Evolutionary conservation across 2,888 invertebrate species (phyloP).

Genomic region (Mesodorylaimus sp.): DNA sequence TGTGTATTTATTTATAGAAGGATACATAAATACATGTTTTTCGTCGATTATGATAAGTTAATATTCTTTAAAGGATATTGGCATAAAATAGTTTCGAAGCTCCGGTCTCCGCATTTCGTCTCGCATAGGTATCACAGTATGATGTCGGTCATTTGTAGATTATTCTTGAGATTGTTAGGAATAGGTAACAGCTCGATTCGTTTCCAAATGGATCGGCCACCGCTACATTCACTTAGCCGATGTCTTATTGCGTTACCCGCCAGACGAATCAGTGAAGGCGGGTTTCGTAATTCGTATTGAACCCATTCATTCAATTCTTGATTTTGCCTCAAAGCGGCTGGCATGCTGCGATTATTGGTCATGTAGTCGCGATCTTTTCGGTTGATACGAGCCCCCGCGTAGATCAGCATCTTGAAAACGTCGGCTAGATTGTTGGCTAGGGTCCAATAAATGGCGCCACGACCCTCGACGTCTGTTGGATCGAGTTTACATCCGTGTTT

Average conservation of each 20-base stretch:
- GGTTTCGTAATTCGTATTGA: conserved; percentile 1
- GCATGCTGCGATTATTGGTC: neutral
- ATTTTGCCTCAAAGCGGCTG: neutral
- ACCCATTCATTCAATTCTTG: conserved; percentile 8
- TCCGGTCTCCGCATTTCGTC: too few species aligned
- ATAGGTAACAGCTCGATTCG: neutral
- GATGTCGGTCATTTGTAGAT: neutral
- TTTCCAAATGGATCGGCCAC: neutral
- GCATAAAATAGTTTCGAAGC: too few species aligned
- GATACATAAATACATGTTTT: too few species aligned
- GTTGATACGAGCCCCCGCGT: conserved; percentile 24
- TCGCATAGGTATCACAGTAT: too few species aligned
- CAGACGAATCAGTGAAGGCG: conserved; percentile 5
- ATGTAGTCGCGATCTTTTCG: neutral
- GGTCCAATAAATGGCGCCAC: conserved; percentile 16
- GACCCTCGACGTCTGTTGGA: conserved; percentile 13
- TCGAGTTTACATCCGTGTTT: conserved; percentile 14
- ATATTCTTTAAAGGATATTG: too few species aligned
- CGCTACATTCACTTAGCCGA: neutral
- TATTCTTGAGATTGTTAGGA: neutral
- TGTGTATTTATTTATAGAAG: too few species aligned
- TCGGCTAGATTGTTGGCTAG: conserved; percentile 12
- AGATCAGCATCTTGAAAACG: conserved; percentile 15
- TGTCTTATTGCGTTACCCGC: neutral
- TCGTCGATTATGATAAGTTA: too few species aligned